phyloP scores from a whole-genome alignment of 2,113 vertebrate species.

The Columba janthina region DNA sequence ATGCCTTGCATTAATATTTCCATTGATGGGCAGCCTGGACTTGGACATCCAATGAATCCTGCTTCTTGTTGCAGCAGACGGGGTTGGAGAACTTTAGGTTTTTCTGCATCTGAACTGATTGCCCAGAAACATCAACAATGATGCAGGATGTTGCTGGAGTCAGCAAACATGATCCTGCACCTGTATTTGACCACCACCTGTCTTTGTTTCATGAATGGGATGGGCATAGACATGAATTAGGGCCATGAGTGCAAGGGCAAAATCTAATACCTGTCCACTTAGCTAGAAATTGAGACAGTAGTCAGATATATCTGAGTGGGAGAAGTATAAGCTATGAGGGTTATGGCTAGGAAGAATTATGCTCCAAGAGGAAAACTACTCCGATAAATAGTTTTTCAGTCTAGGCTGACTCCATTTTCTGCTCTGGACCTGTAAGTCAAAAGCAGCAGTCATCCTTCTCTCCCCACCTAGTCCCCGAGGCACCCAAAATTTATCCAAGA shows the following conservation, averaged over 20 bases:
- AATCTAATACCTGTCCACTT: background rate
- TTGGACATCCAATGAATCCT: background rate
- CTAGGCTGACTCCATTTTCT: background rate
- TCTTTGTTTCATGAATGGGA: background rate
- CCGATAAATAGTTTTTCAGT: background rate
- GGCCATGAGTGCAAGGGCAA: accelerated
- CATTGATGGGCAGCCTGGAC: background rate
- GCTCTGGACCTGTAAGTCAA: background rate
- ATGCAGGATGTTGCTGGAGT: background rate
- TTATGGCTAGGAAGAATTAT: background rate
- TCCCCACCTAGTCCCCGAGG: background rate
- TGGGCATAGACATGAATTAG: background rate
- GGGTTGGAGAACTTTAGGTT: accelerated
- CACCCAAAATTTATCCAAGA: background rate
- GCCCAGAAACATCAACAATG: background rate
- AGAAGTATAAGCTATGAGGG: background rate
- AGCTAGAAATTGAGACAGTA: background rate
- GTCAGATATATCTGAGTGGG: background rate
- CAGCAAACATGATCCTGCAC: background rate
- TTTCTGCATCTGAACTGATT: background rate
- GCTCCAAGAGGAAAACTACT: background rate
- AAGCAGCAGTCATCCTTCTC: background rate
- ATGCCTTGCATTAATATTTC: background rate
- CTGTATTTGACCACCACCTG: background rate
- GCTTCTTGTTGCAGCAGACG: background rate